Evolutionary conservation across 2,113 vertebrate species (phyloP), one percentile per base, ranked within the genome.

Genomic region (Anguilla japonica): DNA sequence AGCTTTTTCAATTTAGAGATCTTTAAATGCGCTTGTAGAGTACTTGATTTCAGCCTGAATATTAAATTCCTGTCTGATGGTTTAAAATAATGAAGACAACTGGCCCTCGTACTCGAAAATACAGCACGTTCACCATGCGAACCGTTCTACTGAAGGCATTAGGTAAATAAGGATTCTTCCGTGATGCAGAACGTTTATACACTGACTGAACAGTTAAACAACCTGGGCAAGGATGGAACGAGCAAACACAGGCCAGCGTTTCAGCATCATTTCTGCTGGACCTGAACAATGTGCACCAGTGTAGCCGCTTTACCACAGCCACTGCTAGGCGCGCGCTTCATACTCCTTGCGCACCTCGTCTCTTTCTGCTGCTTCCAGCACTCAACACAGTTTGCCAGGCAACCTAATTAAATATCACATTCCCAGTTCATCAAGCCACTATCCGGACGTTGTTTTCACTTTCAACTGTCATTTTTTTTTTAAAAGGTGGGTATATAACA

Each of bases 261-360:
- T 90, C 90, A 91, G 91, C 89, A 91, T 87, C 88, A 87, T 84
- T 34, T 29, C 78, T 87, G 88, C 87, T 91, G 87, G 89, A 90
- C 88, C 84, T 87, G 84, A 89, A 78, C 84, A 50, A 82, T 82
- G 67, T 43, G 67, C 63, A 20, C 75, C 41, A 26, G 46, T 26
- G 22, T 39, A 81, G 41, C 9, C 78, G 26, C 26, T n/a, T 34
- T 34, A 75, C 71, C n/a, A n/a, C 71, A 75, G 29, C 71, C 71
- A 22, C n/a, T 75, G 7, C 71, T 2, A n/a, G 9, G 71, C 71
- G 71, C 71, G 71, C 71, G 34, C n/a, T 13, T 13, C 26, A 34
- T 34, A n/a, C 13, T 75, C 71, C 71, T 75, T 34, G 26, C 71
- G 71, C 71, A 75, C 71, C 26, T 75, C 71, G 8, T 34, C 71